Conservation (phyloP, 2,113 vertebrate species). For the Aptenodytes patagonicus region DNA sequence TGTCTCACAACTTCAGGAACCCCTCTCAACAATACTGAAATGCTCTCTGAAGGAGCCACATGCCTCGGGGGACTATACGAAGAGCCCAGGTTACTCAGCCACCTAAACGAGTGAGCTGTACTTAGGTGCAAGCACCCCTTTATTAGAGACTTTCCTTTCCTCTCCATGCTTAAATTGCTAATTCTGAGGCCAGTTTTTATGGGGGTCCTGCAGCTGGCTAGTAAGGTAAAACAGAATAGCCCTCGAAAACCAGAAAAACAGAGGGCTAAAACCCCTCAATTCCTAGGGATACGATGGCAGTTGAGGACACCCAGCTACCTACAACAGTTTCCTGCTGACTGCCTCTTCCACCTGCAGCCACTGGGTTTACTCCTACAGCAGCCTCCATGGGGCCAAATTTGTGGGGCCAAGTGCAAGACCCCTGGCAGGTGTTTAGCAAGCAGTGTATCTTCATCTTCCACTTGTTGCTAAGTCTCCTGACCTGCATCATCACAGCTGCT, state of each 20-base stretch:
- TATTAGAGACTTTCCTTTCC: neutral
- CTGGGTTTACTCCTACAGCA: neutral
- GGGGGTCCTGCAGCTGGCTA: neutral
- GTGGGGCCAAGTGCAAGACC: neutral
- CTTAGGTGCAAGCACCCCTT: neutral
- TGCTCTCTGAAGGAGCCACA: neutral
- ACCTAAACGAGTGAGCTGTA: neutral
- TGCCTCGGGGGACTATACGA: neutral
- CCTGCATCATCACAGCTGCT: neutral
- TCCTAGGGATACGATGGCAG: accelerated
- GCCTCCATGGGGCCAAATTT: neutral
- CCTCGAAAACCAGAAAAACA: neutral
- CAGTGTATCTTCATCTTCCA: neutral
- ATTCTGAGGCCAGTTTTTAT: neutral
- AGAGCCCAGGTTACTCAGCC: neutral
- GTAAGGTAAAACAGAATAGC: neutral
- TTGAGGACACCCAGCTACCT: neutral
- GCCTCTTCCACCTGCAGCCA: neutral
- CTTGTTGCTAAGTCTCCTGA: neutral
- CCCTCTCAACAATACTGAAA: neutral
- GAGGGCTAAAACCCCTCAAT: neutral
- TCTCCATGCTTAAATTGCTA: neutral
- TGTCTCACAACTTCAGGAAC: neutral
- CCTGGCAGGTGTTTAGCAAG: neutral
- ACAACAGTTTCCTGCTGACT: neutral